Base-by-base conservation (phyloP, 2,797 vertebrate genomes). In the Melanogrammus aeglefinus region DNA sequence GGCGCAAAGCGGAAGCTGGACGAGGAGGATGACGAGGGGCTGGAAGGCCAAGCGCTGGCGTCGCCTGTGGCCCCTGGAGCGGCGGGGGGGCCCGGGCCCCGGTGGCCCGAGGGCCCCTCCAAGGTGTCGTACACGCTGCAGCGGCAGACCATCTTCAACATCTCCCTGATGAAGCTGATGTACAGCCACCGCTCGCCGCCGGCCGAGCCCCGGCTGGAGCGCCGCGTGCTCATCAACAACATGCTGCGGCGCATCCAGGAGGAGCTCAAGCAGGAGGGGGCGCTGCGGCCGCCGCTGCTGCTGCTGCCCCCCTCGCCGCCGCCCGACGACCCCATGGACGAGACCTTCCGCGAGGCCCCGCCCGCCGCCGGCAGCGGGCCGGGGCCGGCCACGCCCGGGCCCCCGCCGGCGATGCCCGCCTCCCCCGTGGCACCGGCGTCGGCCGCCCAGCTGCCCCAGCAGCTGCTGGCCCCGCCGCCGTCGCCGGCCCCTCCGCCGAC, bases 141-240 rank as follows among this genome's bases (percentile, higher is more conserved):
- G 94, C 95, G 97, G 79, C 98, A 99, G 95, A 98, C 97, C 94
- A 97, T 99, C 94, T 99, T 99, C 95, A 99, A 98, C 96, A 98
- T 99, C 96, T 99, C 98, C 85, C 95, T 99, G 91, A 98, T 99
- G 98, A 99, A 99, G 92, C 95, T 99, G 51, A 57, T 57, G 85
- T 99, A 98, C 85, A 97, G 95, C 94, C 97, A 97, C 88, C 94
- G 97, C 85, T 95, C 33, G 72, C 72, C 96, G 4, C 94, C 96
- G 72, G 94, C 95, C 0, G 97, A 99, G 93, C 98, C 97, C 44
- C 96, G 97, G 89, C 93, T 99, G 92, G 96, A 98, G 89, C 97
- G 96, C 87, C 97, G 97, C 0, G 97, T 99, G 89, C 93, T 99
- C 89, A 99, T 99, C 89, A 99, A 98, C 95, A 99, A 99, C 95